Evolutionary conservation across 2,113 vertebrate genomes (phyloP), one percentile per base, ranked within the genome.

Genomic region (Hylia prasina): DNA sequence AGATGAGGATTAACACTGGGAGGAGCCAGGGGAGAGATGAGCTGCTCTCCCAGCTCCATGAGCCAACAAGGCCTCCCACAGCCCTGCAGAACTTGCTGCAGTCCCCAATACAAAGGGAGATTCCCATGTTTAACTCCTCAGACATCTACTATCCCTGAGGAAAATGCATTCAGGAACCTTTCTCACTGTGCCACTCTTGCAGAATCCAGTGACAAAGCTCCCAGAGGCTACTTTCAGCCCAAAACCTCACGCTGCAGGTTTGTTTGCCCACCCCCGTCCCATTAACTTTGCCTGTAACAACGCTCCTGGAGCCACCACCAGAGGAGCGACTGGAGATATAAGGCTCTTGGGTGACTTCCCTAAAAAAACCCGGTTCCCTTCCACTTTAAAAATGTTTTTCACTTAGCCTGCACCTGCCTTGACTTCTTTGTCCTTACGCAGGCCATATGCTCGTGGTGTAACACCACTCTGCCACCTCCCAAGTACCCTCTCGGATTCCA

Each of bases 351-450:
- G 61, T 57, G 57, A 79, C 44, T 73, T 68, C 72, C 35, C 21
- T 53, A 70, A 95, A 90, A 60, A 11, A 64, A 45, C 40, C n/a
- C n/a, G n/a, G n/a, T 61, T 72, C 70, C 45, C 31, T 94, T 85
- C 44, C 70, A 78, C 57, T 92, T 73, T 7, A 44, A 51, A 83
- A 42, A 44, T 39, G 21, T 27, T 73, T 77, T 71, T 81, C 33
- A 35, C 69, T 87, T 20, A 27, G 23, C 60, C n/a, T 77, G 27
- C 31, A 23, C 45, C 56, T 68, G 42, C 61, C 83, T 40, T 72
- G 77, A 25, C 57, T 79, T 82, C 50, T 51, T 45, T 42, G 42
- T 53, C 28, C 37, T 71, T 16, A n/a, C n/a, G 13, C 3, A 37
- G 44, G 48, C 47, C 1, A 9, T 23, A 30, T 54, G 56, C 60